Conservation (phyloP, 2,888 invertebrate species). For the Amphipyra berbera region DNA sequence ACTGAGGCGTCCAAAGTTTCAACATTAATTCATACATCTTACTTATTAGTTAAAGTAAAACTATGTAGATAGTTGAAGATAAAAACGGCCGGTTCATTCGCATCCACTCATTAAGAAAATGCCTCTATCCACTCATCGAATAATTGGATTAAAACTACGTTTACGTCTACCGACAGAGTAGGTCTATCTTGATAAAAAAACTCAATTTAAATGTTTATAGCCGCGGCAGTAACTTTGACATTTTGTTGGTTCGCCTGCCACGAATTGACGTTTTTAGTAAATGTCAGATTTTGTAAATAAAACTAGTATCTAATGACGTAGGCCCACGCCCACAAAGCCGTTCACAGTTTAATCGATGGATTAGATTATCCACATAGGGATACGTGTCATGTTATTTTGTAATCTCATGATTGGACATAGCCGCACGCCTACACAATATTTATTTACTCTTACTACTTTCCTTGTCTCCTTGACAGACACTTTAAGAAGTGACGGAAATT, state of each 20-base stretch:
- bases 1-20: constrained; percentile 10
- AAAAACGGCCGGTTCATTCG: constrained; percentile 42
- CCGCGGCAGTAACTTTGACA: constrained; percentile 56
- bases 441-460: constrained; percentile 55
- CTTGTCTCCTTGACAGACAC: constrained; percentile 36
- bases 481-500: constrained; percentile 33
- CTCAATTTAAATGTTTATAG: constrained; percentile 68
- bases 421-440: constrained; percentile 58
- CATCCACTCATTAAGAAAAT: constrained; percentile 55
- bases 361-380: constrained; percentile 65
- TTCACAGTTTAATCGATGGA: constrained; percentile 64
- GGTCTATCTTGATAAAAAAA: constrained; percentile 66
- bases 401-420: constrained; percentile 62
- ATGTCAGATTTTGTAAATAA: constrained; percentile 73
- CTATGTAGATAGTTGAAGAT: constrained; percentile 38
- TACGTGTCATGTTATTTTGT: constrained; percentile 58
- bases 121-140: constrained; percentile 60
- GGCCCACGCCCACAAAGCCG: constrained; percentile 64
- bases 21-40: constrained; percentile 31
- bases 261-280: constrained; percentile 62
- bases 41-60: constrained; percentile 40
- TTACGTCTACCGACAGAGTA: constrained; percentile 56
- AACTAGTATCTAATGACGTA: constrained; percentile 66
- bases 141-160: constrained; percentile 63
- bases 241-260: constrained; percentile 64